Percentiles rank a stretch among this genome's conserved stretches.
These are phyloP conservation scores for Zeugodacus cucurbitae DNA, from an alignment of 1,140 invertebrate species.

Conservation along the genomic window DNA sequence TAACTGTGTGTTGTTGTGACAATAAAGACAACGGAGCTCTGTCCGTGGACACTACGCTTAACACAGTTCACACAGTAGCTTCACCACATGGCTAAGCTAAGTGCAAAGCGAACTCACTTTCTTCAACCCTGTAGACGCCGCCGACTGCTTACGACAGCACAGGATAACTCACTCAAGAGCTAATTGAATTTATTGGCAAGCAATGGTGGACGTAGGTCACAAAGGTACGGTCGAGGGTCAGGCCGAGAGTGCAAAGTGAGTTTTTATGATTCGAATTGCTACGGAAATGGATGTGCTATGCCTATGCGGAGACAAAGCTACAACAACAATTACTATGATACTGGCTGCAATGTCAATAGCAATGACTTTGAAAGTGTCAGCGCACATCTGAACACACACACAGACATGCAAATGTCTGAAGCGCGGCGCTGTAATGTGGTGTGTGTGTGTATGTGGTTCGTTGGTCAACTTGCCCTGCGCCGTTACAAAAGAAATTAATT, in stretches of 20 bases:
- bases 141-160: not conserved
- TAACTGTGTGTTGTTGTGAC: not conserved
- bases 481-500: not conserved
- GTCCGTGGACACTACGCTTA: not conserved
- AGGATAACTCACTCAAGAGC: slow-evolving; percentile 29
- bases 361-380: not conserved
- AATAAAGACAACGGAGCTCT: not conserved
- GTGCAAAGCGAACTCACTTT: not conserved
- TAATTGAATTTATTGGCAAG: slow-evolving; percentile 35
- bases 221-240: not conserved
- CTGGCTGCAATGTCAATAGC: not conserved
- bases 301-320: not conserved
- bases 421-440: not conserved
- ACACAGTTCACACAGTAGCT: not conserved
- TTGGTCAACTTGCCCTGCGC: not conserved
- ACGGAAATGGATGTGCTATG: not conserved
- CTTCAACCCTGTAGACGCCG: not conserved
- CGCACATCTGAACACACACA: not conserved
- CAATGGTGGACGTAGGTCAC: not conserved
- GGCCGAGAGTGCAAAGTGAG: not conserved
- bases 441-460: not conserved
- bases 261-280: not conserved
- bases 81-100: not conserved
- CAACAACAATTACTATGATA: not conserved
- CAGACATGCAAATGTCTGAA: not conserved